Evolutionary conservation across 2,113 vertebrate species (phyloP), one percentile per base, ranked within the genome.

Genomic region (Protobothrops flavoviridis): DNA sequence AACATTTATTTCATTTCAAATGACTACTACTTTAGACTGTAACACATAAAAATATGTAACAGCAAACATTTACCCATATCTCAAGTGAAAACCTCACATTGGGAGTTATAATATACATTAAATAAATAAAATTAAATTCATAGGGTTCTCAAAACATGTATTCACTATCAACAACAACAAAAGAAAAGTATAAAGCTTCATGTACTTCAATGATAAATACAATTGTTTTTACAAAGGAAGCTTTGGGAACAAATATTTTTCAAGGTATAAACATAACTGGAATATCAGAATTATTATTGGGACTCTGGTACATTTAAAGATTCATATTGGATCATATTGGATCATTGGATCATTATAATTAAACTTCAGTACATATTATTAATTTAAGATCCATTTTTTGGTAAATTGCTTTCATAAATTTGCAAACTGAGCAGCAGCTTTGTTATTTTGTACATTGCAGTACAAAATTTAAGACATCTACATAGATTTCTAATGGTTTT

Each of bases 51-150:
- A 43, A 85, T 29, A 89, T 1, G 61, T 24, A 55, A 86, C 45
- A 92, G n/a, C 87, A 55, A 94, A 91, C n/a, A 87, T 74, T n/a
- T 50, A n/a, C 87, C 6, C 20, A 26, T 64, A 52, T 92, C 64
- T 87, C 50, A 64, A 53, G 91, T 92, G 24, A 39, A 9, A 64
- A 45, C 12, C 39, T 91, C 17, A 4, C 12, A 89, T 50, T 57
- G 48, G 55, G 50, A 94, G 23, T n/a, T 90, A 94, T 3, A 21
- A 4, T 3, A 69, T 85, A 9, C 33, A 81, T 11, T 89, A 50
- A 45, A 89, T 57, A 74, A 94, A 87, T 0, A 15, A 15, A 52
- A 50, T 87, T 91, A 91, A 93, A 91, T 55, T 1, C 93, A 20
- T 29, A 69, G 87, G 91, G 29, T 33, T 86, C 33, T 55, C 89